These are phyloP conservation scores for Hemistola chrysoprasaria DNA, from an alignment of 2,888 invertebrate species.

Conservation along the genomic window DNA sequence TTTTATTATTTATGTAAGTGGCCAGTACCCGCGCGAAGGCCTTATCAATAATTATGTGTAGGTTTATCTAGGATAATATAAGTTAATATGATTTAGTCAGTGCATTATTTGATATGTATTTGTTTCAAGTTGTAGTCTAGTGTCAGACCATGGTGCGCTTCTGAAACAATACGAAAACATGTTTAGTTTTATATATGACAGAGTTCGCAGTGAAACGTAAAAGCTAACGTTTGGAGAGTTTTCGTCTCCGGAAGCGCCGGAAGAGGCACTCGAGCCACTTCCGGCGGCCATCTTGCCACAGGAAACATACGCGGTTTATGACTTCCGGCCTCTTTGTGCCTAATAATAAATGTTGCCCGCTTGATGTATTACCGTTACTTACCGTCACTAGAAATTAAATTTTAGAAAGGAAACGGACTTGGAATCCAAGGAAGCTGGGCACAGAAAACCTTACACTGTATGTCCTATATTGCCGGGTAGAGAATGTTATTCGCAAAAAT, in stretches of 20 bases:
- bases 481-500: no score
- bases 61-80: not conserved
- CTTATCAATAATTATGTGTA: no score
- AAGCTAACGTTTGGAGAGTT: conserved; percentile 29
- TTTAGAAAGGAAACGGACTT: no score
- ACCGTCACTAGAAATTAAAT: no score
- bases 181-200: no score
- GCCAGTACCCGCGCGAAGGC: conserved; percentile 8
- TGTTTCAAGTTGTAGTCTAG: conserved; percentile 38
- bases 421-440: no score
- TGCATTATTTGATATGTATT: conserved; percentile 77
- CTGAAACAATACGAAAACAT: conserved; percentile 56
- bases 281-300: conserved; percentile 71
- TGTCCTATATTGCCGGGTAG: no score
- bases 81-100: conserved; percentile 50
- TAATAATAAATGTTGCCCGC: conserved; percentile 35
- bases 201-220: no score
- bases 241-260: conserved; percentile 57
- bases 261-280: conserved; percentile 59
- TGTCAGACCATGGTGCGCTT: conserved; percentile 63
- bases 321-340: conserved; percentile 61
- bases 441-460: no score
- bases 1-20: not conserved
- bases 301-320: conserved; percentile 60
- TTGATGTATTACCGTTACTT: no score